Evolutionary conservation across 2,113 vertebrate genomes (phyloP).

Genomic region (Muscicapa adusta): DNA sequence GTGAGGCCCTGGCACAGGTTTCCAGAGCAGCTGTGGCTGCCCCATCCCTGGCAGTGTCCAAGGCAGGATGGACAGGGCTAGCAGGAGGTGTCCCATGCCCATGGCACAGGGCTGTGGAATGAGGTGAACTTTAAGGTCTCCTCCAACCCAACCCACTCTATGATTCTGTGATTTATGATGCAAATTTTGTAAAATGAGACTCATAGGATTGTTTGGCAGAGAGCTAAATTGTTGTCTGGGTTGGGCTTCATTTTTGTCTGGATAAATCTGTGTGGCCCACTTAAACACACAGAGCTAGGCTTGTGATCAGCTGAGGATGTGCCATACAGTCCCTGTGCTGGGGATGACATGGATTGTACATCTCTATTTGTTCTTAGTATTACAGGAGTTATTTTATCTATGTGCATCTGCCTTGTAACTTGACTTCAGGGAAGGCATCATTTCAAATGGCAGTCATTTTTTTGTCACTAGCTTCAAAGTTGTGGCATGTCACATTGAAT

Average conservation of each 20-base stretch:
- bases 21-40: not conserved
- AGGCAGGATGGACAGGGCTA: not conserved
- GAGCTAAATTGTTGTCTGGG: not conserved
- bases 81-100: not conserved
- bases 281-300: not conserved
- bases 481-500: not conserved
- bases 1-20: not conserved
- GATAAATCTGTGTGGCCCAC: not conserved
- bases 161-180: not conserved
- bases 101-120: not conserved
- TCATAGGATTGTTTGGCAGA: not conserved
- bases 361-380: not conserved
- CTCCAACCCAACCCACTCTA: not conserved
- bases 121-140: not conserved
- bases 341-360: not conserved
- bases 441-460: not conserved
- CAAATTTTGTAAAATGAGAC: not conserved
- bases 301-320: not conserved
- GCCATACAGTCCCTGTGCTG: not conserved
- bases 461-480: not conserved
- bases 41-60: not conserved
- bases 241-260: not conserved
- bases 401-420: not conserved
- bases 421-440: not conserved
- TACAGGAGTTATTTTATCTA: not conserved